Evolutionary conservation across 2,113 vertebrate genomes (phyloP).

Genomic region (Gymnobelideus leadbeateri): DNA sequence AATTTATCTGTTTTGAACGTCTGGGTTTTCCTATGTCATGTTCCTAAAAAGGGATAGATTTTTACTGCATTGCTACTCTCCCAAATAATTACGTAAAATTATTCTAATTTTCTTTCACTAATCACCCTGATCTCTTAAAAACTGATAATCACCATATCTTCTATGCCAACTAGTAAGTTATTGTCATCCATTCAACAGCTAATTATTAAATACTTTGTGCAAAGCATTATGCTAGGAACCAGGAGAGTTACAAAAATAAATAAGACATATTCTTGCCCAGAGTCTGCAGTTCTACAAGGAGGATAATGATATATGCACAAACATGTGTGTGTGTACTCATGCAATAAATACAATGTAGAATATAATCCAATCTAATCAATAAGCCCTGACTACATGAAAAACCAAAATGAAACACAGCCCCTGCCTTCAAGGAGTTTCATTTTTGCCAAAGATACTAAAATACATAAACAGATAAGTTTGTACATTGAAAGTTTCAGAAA

Average conservation of each 20-base stretch:
- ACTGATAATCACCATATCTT: not conserved
- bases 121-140: not conserved
- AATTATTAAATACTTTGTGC: not conserved
- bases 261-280: not conserved
- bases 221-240: not conserved
- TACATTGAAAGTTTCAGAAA: not conserved
- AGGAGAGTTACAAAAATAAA: not conserved
- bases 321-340: not conserved
- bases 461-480: not conserved
- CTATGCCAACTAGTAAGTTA: not conserved
- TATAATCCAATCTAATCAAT: not conserved
- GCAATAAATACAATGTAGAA: not conserved
- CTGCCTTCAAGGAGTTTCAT: not conserved
- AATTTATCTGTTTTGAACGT: not conserved
- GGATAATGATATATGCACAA: not conserved
- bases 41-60: not conserved
- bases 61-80: not conserved
- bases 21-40: not conserved
- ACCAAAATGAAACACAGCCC: not conserved
- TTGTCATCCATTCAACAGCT: not conserved
- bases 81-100: not conserved
- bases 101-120: not conserved
- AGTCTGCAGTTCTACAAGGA: not conserved
- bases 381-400: not conserved
- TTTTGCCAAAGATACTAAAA: not conserved